Percentiles rank a stretch among this genome's conserved stretches.
Conservation (phyloP, 2,797 vertebrate species). For the Fundulus diaphanus region DNA sequence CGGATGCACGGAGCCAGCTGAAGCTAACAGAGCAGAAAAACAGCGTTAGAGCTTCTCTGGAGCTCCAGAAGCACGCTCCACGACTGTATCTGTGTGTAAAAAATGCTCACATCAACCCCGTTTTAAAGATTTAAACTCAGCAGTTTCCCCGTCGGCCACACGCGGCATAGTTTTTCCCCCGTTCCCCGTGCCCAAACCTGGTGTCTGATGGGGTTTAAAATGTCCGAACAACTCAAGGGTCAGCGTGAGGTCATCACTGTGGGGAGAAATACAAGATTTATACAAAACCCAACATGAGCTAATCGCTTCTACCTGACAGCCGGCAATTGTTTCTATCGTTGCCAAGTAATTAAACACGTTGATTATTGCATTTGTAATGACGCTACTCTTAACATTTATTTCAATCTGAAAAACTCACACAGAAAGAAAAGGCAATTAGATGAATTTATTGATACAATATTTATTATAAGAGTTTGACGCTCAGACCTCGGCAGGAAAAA, state of each 20-base stretch:
- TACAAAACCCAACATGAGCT: no score
- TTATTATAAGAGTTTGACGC: no score
- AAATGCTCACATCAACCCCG: conserved; percentile 35
- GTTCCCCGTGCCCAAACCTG: background rate
- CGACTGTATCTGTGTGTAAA: background rate
- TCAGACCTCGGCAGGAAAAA: no score
- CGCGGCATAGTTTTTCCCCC: background rate
- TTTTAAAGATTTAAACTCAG: conserved; percentile 56
- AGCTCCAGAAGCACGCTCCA: background rate
- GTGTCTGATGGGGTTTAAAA: background rate
- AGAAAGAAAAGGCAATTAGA: no score
- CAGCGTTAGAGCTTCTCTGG: background rate
- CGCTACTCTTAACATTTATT: no score
- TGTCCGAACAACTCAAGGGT: background rate
- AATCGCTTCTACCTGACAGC: no score
- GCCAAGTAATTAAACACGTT: no score
- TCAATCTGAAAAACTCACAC: no score
- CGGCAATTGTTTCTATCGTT: no score
- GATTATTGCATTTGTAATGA: no score
- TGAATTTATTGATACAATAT: no score
- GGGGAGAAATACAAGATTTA: no score
- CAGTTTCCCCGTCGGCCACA: background rate
- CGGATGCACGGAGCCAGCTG: conserved; percentile 5
- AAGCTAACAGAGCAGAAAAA: conserved; percentile 21
- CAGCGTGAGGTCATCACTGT: background rate